Evolutionary conservation across 23 tunicate species (phyloP).

Genomic region (Trididemnum miniatum): DNA sequence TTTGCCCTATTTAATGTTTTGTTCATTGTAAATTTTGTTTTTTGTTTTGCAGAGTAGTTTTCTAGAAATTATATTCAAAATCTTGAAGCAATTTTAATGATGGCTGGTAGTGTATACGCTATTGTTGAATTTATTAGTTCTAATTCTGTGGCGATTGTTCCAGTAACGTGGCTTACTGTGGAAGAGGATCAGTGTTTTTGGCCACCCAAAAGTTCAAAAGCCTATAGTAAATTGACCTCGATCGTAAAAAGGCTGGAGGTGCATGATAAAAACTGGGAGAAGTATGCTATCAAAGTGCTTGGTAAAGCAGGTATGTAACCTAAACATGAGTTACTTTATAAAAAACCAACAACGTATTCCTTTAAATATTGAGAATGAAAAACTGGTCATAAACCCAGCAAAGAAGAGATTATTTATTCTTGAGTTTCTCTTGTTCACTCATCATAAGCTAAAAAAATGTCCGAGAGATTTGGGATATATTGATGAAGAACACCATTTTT

Average conservation of each 20-base stretch:
- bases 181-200: conserved; percentile 11
- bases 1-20: not conserved
- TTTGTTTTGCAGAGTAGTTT: not conserved
- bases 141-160: conserved; percentile 1
- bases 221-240: not conserved
- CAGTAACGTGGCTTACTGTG: not conserved
- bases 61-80: not conserved
- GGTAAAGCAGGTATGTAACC: conserved; percentile 10
- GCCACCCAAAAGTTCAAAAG: not conserved
- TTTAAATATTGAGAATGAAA: not conserved
- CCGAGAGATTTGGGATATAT: no score
- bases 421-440: no score
- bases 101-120: conserved; percentile 2
- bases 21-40: not conserved
- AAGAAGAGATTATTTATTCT: no score
- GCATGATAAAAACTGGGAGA: not conserved
- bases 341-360: not conserved
- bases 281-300: not conserved
- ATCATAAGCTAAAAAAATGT: no score
- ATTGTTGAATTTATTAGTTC: conserved; percentile 13
- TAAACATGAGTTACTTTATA: not conserved
- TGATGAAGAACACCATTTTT: no score
- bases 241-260: conserved; percentile 2
- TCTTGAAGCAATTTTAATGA: not conserved
- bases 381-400: no score